Evolutionary conservation across 2,113 vertebrate species (phyloP).

Genomic region (Rhea americana): DNA sequence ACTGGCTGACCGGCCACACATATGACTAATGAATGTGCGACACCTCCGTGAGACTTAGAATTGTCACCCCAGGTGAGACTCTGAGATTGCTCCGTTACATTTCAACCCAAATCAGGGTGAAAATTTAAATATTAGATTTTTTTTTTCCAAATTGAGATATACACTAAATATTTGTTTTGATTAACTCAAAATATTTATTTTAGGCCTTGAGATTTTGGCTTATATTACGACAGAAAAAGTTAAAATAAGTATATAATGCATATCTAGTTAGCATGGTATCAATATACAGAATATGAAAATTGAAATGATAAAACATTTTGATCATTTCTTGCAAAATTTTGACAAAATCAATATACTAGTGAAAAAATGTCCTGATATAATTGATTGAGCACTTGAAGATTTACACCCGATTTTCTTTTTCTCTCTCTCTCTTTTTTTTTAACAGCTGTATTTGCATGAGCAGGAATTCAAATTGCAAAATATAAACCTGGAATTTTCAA

Average conservation of each 20-base stretch:
- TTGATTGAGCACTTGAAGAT: neutral
- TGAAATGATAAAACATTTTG: neutral
- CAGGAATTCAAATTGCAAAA: conserved; percentile 1
- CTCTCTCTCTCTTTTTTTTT: neutral
- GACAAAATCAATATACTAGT: neutral
- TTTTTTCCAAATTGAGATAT: neutral
- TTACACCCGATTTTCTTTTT: neutral
- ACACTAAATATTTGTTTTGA: neutral
- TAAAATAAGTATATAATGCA: neutral
- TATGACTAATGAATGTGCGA: accelerated
- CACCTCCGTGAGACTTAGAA: neutral
- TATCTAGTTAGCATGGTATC: neutral
- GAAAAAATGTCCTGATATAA: neutral
- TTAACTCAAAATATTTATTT: neutral
- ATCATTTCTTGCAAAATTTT: neutral
- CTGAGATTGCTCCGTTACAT: neutral
- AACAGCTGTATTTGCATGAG: neutral
- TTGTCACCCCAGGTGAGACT: neutral
- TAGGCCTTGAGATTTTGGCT: neutral
- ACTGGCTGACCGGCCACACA: accelerated
- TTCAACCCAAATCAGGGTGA: neutral
- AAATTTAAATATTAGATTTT: neutral
- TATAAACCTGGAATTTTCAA: conserved; percentile 5
- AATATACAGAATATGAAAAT: neutral
- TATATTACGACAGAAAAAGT: neutral